phyloP scores from a whole-genome alignment of 2,113 vertebrate species.

The Cheilinus undulatus region DNA sequence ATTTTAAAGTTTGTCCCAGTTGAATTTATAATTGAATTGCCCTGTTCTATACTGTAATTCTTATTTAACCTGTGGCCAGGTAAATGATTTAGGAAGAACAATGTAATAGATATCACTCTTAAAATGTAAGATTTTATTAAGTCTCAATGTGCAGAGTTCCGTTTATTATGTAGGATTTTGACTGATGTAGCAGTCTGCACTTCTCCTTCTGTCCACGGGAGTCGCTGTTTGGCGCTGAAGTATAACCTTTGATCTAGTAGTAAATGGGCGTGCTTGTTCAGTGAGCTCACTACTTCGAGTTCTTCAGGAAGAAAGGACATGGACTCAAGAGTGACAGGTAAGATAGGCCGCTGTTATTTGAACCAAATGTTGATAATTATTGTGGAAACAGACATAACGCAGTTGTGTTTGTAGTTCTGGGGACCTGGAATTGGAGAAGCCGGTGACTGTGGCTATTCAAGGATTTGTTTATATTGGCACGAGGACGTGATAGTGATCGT shows the following conservation, averaged over 20 bases:
- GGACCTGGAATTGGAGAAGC: not conserved
- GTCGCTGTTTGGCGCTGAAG: slow-evolving; percentile 32
- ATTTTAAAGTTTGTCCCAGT: too few relatives aligned
- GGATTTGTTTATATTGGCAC: slow-evolving; percentile 1
- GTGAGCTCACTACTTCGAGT: not conserved
- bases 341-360: not conserved
- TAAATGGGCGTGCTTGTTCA: slow-evolving; percentile 55
- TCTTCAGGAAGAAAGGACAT: slow-evolving; percentile 40
- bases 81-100: too few relatives aligned
- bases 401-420: fast-evolving
- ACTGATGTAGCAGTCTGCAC: not conserved
- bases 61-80: too few relatives aligned
- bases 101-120: too few relatives aligned
- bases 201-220: not conserved
- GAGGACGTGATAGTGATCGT: not conserved
- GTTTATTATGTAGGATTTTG: not conserved
- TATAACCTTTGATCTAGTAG: slow-evolving; percentile 75
- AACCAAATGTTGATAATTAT: not conserved
- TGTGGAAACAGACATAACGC: not conserved
- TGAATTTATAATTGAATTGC: too few relatives aligned
- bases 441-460: not conserved
- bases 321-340: slow-evolving; percentile 55
- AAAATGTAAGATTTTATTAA: too few relatives aligned
- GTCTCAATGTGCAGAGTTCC: too few relatives aligned
- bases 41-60: too few relatives aligned